These are phyloP conservation scores for Escarpia spicata DNA, from an alignment of 2,888 invertebrate genomes.

Conservation along the genomic window DNA sequence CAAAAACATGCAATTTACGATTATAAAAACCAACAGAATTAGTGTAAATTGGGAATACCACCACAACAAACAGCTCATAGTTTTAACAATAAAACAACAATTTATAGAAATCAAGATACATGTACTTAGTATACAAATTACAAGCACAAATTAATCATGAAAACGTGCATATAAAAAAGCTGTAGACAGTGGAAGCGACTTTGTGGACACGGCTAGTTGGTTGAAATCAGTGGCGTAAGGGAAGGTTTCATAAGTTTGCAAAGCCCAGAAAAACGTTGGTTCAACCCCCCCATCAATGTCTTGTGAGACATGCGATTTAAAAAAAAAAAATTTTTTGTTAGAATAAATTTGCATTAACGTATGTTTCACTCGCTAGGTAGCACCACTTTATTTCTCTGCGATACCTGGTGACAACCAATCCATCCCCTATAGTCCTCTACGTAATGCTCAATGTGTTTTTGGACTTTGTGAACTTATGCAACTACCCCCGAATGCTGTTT, in stretches of 20 bases:
- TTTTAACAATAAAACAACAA: background rate
- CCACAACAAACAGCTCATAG: background rate
- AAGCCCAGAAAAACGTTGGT: no score
- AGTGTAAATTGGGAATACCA: background rate
- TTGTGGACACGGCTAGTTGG: background rate
- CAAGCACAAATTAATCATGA: background rate
- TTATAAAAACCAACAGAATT: background rate
- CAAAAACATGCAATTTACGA: background rate
- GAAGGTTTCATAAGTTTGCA: background rate
- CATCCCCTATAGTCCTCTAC: no score
- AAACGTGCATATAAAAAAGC: background rate
- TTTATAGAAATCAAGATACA: background rate
- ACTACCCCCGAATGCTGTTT: background rate
- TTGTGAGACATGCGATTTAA: no score
- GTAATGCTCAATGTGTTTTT: no score
- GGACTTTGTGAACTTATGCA: background rate
- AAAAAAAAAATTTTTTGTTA: no score
- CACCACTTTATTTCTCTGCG: no score
- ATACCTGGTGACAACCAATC: no score
- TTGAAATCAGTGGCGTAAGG: background rate
- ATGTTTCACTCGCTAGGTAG: no score
- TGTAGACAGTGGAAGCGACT: background rate
- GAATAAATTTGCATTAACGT: no score
- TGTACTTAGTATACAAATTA: background rate
- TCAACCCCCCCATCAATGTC: no score